Conservation (phyloP, 2,888 invertebrate genomes). For the Zele albiditarsus region DNA sequence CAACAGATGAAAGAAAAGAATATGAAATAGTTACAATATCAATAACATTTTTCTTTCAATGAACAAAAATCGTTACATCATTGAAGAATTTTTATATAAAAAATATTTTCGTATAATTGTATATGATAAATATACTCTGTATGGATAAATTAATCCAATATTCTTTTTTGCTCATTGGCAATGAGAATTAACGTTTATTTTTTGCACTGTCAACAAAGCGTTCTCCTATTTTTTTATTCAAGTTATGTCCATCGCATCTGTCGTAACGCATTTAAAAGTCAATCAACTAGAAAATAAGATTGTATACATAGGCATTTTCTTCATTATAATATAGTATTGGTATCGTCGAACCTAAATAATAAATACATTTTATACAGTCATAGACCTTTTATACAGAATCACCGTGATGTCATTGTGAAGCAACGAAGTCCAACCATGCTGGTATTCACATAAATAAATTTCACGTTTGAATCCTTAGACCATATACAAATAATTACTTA, state of each 20-base stretch:
- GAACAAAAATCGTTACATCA: background rate
- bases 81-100: background rate
- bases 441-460: background rate
- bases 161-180: constrained; percentile 57
- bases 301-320: constrained; percentile 34
- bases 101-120: constrained; percentile 2
- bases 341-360: constrained; percentile 72
- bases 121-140: constrained; percentile 25
- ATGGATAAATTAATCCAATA: constrained; percentile 33
- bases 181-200: constrained; percentile 50
- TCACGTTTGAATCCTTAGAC: too few species aligned
- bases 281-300: constrained; percentile 18
- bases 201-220: constrained; percentile 9
- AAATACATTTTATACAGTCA: constrained; percentile 72
- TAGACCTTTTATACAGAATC: constrained; percentile 70
- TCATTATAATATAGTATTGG: constrained; percentile 60
- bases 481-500: constrained; percentile 17
- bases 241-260: constrained; percentile 37
- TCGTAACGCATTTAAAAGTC: constrained; percentile 5
- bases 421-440: background rate
- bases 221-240: constrained; percentile 41
- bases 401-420: constrained; percentile 53
- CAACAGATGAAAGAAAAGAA: background rate
- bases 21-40: background rate
- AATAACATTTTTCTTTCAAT: background rate